phyloP scores from a whole-genome alignment of 2,797 vertebrate genomes.

The Podarcis siculus region DNA sequence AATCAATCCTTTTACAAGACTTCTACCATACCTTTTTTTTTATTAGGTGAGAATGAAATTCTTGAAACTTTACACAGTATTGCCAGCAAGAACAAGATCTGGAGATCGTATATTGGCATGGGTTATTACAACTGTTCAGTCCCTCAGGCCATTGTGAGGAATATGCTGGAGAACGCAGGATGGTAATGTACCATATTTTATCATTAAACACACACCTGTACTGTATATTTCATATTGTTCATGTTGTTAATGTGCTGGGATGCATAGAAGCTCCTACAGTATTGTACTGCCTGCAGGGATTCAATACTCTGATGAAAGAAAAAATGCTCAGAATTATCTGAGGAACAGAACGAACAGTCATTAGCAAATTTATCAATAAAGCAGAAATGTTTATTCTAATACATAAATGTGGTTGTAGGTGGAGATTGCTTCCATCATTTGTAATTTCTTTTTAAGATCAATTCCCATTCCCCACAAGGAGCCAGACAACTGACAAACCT shows the following conservation, averaged over 20 bases:
- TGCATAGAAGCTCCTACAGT: background rate
- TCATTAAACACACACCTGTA: background rate
- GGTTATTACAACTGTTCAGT: constrained; percentile 97
- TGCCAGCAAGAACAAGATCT: constrained; percentile 91
- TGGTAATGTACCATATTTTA: constrained; percentile 82
- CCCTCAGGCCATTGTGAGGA: constrained; percentile 90
- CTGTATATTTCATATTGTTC: background rate
- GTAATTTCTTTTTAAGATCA: background rate
- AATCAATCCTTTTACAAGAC: background rate
- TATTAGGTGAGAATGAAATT: constrained; percentile 94
- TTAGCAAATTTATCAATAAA: background rate
- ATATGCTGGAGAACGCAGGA: constrained; percentile 95
- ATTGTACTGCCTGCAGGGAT: background rate
- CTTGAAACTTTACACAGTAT: constrained; percentile 88
- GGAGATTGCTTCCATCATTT: background rate
- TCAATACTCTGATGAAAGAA: background rate
- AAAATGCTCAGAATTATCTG: background rate
- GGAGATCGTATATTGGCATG: constrained; percentile 98
- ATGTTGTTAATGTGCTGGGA: background rate
- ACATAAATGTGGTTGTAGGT: background rate
- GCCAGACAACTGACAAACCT: background rate
- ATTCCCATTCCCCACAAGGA: background rate
- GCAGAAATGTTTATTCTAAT: background rate
- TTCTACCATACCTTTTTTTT: constrained; percentile 63
- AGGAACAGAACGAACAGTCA: no score